These are phyloP conservation scores for Pempheris klunzingeri DNA, from an alignment of 2,797 vertebrate species.

Conservation along the genomic window DNA sequence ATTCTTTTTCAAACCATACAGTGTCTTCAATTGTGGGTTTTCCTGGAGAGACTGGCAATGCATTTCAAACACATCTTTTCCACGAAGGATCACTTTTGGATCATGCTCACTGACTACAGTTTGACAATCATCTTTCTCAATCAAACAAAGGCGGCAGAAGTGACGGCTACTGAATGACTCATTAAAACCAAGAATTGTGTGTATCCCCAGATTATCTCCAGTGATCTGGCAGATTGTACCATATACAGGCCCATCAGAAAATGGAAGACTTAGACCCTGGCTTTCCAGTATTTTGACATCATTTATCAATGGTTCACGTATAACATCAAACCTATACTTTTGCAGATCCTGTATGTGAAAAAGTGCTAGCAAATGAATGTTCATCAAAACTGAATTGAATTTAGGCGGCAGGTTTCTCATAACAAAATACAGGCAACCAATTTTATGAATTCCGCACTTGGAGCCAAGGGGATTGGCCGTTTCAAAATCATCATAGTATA, in stretches of 20 bases:
- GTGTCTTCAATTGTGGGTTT: constrained; percentile 47
- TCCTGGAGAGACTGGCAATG: constrained; percentile 48
- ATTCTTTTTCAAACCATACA: constrained; percentile 59
- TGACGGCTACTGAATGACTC: constrained; percentile 46
- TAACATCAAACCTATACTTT: constrained; percentile 50
- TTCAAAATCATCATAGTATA: constrained; percentile 56
- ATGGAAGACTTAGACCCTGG: constrained; percentile 40
- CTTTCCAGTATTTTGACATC: constrained; percentile 48
- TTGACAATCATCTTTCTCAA: constrained; percentile 49
- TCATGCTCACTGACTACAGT: constrained; percentile 50
- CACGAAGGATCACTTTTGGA: constrained; percentile 42
- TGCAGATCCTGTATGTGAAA: constrained; percentile 49
- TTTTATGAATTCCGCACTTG: constrained; percentile 38
- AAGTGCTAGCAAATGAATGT: constrained; percentile 54
- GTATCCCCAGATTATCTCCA: constrained; percentile 58
- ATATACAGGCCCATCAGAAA: constrained; percentile 47
- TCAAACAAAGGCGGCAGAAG: constrained; percentile 51
- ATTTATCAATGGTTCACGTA: constrained; percentile 44
- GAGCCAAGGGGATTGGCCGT: constrained; percentile 49
- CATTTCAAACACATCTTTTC: constrained; percentile 58
- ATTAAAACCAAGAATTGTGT: constrained; percentile 57
- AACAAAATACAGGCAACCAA: constrained; percentile 29
- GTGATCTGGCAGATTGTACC: constrained; percentile 52
- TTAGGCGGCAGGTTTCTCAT: constrained; percentile 24
- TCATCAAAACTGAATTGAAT: constrained; percentile 41